These are phyloP conservation scores for Arge pagana DNA, from an alignment of 2,888 invertebrate genomes.

Conservation along the genomic window DNA sequence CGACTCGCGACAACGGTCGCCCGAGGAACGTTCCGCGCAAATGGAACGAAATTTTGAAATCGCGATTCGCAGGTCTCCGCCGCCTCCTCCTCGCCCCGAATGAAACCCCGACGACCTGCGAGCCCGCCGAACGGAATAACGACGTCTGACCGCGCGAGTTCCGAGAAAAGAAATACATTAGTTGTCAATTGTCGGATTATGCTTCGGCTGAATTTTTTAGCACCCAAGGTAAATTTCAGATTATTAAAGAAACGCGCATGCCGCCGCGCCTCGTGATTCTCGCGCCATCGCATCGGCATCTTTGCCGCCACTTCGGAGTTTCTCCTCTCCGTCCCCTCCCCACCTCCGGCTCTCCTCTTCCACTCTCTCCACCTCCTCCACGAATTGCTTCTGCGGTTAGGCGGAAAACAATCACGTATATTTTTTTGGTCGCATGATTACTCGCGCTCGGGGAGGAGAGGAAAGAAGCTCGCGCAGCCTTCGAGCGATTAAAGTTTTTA, in stretches of 20 bases:
- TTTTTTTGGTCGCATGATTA: slow-evolving; percentile 41
- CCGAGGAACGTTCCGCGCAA: no score
- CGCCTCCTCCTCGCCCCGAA: no score
- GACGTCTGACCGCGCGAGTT: slow-evolving; percentile 2
- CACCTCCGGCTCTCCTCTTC: slow-evolving; percentile 14
- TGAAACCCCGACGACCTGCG: no score
- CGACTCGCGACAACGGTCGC: no score
- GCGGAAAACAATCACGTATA: slow-evolving; percentile 46
- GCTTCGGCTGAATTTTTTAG: no score
- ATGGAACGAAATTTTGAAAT: no score
- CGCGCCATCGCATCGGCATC: slow-evolving; percentile 23
- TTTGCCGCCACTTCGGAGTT: slow-evolving; percentile 27
- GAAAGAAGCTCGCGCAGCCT: slow-evolving; percentile 16
- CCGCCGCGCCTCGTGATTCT: slow-evolving; percentile 1
- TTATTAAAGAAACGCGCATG: no score
- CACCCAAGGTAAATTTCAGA: no score
- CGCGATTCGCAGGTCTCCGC: no score
- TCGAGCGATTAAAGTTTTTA: slow-evolving; percentile 42
- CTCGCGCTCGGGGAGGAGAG: slow-evolving; percentile 27
- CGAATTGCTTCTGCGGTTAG: slow-evolving; percentile 48
- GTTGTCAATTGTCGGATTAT: no score
- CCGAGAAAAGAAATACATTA: no score
- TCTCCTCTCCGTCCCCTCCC: slow-evolving; percentile 14
- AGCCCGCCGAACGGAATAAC: not conserved
- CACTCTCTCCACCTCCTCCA: slow-evolving; percentile 24